Conservation (phyloP, 1,140 invertebrate species). For the Steinernema feltiae region DNA sequence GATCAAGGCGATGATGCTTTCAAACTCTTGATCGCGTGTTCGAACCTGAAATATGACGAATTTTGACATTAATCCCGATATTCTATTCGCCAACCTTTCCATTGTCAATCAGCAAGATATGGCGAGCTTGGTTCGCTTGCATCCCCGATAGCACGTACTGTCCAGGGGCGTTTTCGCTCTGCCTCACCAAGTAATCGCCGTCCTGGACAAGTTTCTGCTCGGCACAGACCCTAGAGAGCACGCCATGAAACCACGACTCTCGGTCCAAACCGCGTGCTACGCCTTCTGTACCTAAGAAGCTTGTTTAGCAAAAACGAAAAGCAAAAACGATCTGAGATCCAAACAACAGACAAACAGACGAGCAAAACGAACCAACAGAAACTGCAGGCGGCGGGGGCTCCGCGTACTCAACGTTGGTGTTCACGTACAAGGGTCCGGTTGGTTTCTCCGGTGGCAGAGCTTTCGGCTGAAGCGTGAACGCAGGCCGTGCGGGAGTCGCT, state of each 20-base stretch:
- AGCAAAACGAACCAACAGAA: not conserved
- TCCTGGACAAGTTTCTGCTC: not conserved
- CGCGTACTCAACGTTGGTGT: not conserved
- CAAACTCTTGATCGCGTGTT: slow-evolving; percentile 2
- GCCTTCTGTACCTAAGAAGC: not conserved
- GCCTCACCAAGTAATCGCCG: slow-evolving; percentile 16
- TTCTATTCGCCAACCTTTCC: slow-evolving; percentile 10
- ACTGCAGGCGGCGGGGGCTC: not conserved
- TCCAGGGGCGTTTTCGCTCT: slow-evolving; percentile 17
- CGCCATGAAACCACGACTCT: not conserved
- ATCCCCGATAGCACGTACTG: slow-evolving; percentile 20
- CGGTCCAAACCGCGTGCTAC: not conserved
- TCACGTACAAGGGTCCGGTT: not conserved
- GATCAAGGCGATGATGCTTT: slow-evolving; percentile 11
- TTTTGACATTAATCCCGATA: not conserved
- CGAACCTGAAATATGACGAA: slow-evolving; percentile 16
- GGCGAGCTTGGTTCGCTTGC: not conserved
- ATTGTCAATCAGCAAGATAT: slow-evolving; percentile 21
- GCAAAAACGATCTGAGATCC: not conserved
- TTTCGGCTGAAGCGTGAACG: not conserved
- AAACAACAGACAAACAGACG: not conserved
- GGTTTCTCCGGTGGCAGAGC: not conserved
- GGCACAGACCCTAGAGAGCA: not conserved
- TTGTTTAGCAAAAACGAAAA: not conserved
- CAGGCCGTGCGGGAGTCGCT: not conserved